Percentiles rank a stretch among this genome's conserved stretches.
phyloP scores from a whole-genome alignment of 1,140 invertebrate genomes.

The Bombyx mandarina region DNA sequence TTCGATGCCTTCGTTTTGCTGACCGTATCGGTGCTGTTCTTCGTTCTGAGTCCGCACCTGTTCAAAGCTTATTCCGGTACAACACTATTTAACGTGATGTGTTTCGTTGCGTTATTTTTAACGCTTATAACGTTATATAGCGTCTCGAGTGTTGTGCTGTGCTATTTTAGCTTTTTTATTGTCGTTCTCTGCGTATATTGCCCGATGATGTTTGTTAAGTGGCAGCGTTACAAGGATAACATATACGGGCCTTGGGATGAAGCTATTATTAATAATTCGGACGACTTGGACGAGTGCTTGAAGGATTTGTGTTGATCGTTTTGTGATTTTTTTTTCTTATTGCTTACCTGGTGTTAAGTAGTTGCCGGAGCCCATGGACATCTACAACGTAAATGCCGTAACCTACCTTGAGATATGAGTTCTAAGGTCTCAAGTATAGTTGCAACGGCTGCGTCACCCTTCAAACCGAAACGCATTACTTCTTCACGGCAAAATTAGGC shows the following conservation, averaged over 20 bases:
- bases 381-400: too few species aligned
- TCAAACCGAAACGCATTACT: too few species aligned
- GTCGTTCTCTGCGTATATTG: conserved; percentile 81
- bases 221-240: conserved; percentile 84
- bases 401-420: too few species aligned
- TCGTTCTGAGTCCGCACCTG: conserved; percentile 90
- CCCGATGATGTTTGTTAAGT: conserved; percentile 83
- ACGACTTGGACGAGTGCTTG: conserved; percentile 61
- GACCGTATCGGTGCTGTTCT: conserved; percentile 87
- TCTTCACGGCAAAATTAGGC: too few species aligned
- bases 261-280: conserved; percentile 78
- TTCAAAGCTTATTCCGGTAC: conserved; percentile 73
- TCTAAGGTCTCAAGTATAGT: too few species aligned
- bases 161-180: conserved; percentile 72
- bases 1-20: conserved; percentile 91
- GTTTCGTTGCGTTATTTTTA: conserved; percentile 31
- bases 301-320: conserved; percentile 3
- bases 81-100: conserved; percentile 41
- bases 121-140: conserved; percentile 71
- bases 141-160: conserved; percentile 73
- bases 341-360: not conserved
- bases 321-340: not conserved
- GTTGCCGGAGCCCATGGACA: too few species aligned
- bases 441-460: too few species aligned
- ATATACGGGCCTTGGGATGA: conserved; percentile 98